Base-by-base conservation (phyloP, 2,888 invertebrate genomes). In the Chironomus tentans region DNA sequence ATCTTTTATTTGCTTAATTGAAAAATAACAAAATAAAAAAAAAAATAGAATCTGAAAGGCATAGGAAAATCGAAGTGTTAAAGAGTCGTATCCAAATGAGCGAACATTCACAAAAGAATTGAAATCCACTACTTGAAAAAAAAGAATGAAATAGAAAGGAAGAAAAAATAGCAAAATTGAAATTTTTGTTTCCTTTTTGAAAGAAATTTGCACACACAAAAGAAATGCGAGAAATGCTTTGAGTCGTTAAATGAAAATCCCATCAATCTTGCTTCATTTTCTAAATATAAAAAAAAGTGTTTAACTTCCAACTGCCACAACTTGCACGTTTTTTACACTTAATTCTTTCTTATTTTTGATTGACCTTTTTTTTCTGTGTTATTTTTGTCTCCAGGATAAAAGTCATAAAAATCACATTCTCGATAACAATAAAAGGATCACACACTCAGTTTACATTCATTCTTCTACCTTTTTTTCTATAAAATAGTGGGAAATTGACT, bases 361-460 rank as follows among this genome's bases (percentile, higher is more conserved):
- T 65, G 24, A 65, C 65, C 65, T 65, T 65, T 65, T 65, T 65
- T 65, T 65, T 21, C 65, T 65, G 21, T 65, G 65, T 24, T 65
- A 12, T 65, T 10, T 24, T 24, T 21, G 15, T 56, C 56, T 56
- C 18, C 56, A 24, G 21, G 65, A 65, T 21, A 71, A 18, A 70
- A 71, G 56, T 56, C 71, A 56, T 71, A 71, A 70, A 71, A 56
- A 71, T 71, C 56, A 70, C 70, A 38, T 47, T 71, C 47, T 56
- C 22, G 12, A 21, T n/a, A 21, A 56, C n/a, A 38, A 48, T 70
- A 13, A 47, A n/a, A 56, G 28, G 71, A 71, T 48, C 71, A 71
- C 71, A 71, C 71, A 71, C 50, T 56, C 13, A 48, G 38, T 38
- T 38, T 38, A 38, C 38, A 38, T 10, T 38, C 38, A 38, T 38